Evolutionary conservation across 2,797 vertebrate genomes (phyloP).

Genomic region (Columba guinea): DNA sequence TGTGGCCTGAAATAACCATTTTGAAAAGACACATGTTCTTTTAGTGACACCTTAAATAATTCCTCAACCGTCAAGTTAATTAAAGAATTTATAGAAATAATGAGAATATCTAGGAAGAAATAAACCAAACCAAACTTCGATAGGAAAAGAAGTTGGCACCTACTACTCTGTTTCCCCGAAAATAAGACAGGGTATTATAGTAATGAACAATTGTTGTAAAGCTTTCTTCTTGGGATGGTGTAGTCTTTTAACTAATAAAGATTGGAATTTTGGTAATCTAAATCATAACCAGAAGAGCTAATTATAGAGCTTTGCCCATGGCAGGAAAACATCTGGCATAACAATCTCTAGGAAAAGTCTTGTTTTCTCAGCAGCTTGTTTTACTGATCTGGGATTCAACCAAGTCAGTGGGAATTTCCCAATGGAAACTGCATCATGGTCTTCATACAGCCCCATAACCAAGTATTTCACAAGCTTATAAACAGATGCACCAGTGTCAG

Average conservation of each 20-base stretch:
- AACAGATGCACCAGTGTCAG: neutral
- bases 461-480: neutral
- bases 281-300: constrained; percentile 2
- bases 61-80: constrained; percentile 19
- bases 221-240: neutral
- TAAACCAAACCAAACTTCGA: neutral
- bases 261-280: neutral
- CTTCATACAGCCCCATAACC: neutral
- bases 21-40: constrained; percentile 47
- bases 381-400: neutral
- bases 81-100: constrained; percentile 14
- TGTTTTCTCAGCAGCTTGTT: constrained; percentile 7
- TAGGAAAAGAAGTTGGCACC: neutral
- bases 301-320: constrained; percentile 7
- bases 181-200: too few relatives aligned
- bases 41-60: constrained; percentile 49
- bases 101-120: constrained; percentile 27
- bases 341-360: neutral
- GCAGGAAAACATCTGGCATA: constrained; percentile 34
- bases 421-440: neutral
- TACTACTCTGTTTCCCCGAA: neutral
- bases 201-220: neutral
- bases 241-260: constrained; percentile 41
- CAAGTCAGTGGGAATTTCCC: constrained; percentile 8
- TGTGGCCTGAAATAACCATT: constrained; percentile 85